Conservation (phyloP, 2,113 vertebrate species). For the Spheniscus mendiculus region DNA sequence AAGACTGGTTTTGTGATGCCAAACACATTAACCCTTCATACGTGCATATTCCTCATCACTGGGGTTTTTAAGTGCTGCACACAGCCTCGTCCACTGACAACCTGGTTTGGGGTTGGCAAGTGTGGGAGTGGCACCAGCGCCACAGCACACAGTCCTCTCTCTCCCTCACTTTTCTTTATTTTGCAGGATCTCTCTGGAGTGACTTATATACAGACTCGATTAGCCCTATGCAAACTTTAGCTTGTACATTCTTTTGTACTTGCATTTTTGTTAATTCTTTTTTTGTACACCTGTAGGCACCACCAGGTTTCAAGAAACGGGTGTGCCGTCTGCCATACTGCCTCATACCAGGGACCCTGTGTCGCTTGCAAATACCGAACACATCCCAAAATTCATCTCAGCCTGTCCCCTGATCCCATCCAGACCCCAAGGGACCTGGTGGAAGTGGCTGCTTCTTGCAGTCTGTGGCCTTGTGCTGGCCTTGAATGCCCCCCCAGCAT, state of each 20-base stretch:
- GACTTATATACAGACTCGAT: neutral
- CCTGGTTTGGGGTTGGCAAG: neutral
- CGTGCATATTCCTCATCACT: neutral
- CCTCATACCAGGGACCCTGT: neutral
- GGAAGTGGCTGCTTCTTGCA: neutral
- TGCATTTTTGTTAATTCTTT: neutral
- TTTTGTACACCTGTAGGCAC: neutral
- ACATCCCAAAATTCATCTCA: neutral
- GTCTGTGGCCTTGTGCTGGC: neutral
- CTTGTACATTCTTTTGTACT: neutral
- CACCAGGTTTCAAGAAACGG: neutral
- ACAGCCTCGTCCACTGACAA: neutral
- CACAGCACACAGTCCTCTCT: neutral
- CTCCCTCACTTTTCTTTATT: neutral
- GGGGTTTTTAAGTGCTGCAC: neutral
- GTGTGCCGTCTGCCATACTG: neutral
- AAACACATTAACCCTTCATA: neutral
- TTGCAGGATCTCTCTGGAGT: neutral
- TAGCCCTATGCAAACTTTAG: neutral
- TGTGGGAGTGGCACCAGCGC: neutral
- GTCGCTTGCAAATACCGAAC: neutral
- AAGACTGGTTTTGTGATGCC: neutral
- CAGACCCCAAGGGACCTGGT: neutral
- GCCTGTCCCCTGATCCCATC: neutral
- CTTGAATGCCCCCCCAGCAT: rapidly evolving